A percentile compares a stretch with the other conserved stretches of the same genome.
Conservation (phyloP, 2,888 invertebrate species). For the Saturnia japonica region DNA sequence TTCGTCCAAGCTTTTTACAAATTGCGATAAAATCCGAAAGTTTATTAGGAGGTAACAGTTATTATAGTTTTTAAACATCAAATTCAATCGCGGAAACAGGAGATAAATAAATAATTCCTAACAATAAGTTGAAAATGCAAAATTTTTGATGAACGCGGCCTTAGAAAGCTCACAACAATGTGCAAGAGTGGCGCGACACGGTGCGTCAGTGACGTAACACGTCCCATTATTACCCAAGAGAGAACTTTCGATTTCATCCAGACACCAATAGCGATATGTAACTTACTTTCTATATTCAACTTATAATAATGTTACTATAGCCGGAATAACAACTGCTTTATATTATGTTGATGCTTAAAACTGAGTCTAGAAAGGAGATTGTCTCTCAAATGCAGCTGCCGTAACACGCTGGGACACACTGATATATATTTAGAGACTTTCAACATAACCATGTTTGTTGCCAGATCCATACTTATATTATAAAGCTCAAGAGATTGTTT, state of each 20-base stretch:
- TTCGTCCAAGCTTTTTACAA: not conserved
- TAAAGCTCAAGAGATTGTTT: too few relatives aligned
- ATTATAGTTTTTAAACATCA: not conserved
- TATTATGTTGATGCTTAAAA: too few relatives aligned
- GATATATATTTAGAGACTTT: too few relatives aligned
- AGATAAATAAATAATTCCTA: not conserved
- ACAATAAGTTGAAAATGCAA: not conserved
- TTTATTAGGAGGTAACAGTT: not conserved
- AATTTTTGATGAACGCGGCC: not conserved
- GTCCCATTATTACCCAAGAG: constrained; percentile 15
- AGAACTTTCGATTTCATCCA: constrained; percentile 23
- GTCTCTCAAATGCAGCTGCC: too few relatives aligned
- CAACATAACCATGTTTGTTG: too few relatives aligned
- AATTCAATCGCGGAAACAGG: not conserved
- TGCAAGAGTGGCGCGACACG: not conserved
- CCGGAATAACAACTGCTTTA: not conserved
- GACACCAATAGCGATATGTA: constrained; percentile 15
- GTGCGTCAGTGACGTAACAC: constrained; percentile 8
- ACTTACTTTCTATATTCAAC: constrained; percentile 3
- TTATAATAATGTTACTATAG: not conserved
- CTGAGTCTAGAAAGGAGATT: too few relatives aligned
- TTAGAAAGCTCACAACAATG: constrained; percentile 10
- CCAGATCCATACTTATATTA: too few relatives aligned
- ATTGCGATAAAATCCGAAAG: not conserved
- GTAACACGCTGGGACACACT: too few relatives aligned